These are phyloP conservation scores for Trypoxylus dichotomus DNA, from an alignment of 1,140 invertebrate genomes.

Conservation along the genomic window DNA sequence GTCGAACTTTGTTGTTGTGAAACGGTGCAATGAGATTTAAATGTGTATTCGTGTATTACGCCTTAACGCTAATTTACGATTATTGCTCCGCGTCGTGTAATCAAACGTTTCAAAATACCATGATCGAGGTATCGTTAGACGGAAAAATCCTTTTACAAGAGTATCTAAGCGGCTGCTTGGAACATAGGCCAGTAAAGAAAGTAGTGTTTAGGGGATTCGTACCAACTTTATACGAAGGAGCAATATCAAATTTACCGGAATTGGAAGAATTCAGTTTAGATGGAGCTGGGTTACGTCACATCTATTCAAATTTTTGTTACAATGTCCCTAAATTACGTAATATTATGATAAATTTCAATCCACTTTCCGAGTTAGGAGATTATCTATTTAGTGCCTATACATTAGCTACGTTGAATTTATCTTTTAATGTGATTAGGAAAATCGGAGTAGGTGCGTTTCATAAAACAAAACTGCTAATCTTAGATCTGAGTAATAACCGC, in stretches of 20 bases:
- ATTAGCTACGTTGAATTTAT: background rate
- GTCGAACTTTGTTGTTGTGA: background rate
- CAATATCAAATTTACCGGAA: background rate
- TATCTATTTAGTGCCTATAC: background rate
- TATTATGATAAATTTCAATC: background rate
- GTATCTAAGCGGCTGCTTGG: background rate
- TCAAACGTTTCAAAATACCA: background rate
- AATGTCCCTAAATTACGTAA: background rate
- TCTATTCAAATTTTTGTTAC: background rate
- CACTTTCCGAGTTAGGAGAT: background rate
- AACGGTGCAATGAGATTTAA: background rate
- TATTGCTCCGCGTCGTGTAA: background rate
- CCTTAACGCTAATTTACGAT: background rate
- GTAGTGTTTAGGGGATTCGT: background rate
- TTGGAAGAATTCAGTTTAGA: background rate
- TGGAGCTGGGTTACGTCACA: background rate
- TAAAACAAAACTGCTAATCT: background rate
- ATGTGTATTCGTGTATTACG: background rate
- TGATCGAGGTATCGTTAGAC: background rate
- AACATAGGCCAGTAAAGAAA: background rate
- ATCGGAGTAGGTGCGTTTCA: background rate
- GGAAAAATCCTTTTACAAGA: background rate
- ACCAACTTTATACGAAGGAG: background rate
- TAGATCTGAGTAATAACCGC: background rate
- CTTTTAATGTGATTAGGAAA: background rate